Evolutionary conservation across 2,797 vertebrate genomes (phyloP), one percentile per base, ranked within the genome.

Genomic region (Dermochelys coriacea): DNA sequence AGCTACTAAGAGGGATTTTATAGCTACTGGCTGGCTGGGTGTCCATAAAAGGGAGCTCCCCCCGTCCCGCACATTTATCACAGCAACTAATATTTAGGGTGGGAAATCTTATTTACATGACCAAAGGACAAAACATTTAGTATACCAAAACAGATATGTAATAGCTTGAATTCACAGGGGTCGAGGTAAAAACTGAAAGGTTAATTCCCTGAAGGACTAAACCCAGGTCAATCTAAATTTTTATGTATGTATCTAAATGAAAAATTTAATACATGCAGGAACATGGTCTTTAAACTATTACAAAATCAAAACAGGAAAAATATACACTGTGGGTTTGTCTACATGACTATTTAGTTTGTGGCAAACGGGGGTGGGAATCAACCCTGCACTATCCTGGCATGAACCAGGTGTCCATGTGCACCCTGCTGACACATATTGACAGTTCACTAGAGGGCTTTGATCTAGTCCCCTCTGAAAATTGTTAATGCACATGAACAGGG

Each of bases 181-280:
- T 87, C 80, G 86, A 96, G 75, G 84, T 96, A 95, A 96, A 84
- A 95, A 93, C 74, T 61, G 47, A 96, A 96, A 93, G 92, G 49
- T n/a, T 79, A 95, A 77, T 59, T 95, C 55, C 94, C 95, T 57
- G 61, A 94, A 97, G 82, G 85, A 55, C 25, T 97, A 93, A 93
- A 93, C 59, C 54, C 52, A 88, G 49, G 92, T 93, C 90, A 89
- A 79, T 47, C 41, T 96, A 95, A 95, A 94, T 75, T 80, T 97
- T 96, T 95, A 95, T 96, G 55, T 85, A 94, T 93, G 87, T 97
- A 94, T 55, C 88, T 82, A 93, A 49, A 96, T 78, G 88, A 41
- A 93, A 96, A 97, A 95, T 31, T 96, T 41, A 95, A 91, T 89
- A 5, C 5, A 25, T 50, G 84, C 83, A 50, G 88, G 94, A 95